phyloP scores from a whole-genome alignment of 2,888 invertebrate species.

The Apotomis capreana region DNA sequence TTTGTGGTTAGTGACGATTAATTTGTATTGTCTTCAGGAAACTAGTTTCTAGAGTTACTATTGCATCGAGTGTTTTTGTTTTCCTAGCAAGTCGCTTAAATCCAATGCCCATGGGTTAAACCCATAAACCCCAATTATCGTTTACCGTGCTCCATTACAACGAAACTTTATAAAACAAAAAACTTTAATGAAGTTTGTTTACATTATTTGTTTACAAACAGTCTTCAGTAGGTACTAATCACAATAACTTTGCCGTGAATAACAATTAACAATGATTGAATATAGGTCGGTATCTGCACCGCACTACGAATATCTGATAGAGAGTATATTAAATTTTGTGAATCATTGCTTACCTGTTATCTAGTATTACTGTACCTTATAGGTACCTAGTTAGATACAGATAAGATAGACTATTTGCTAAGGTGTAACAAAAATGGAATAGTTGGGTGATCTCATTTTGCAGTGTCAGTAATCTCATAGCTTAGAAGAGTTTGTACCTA shows the following conservation, averaged over 20 bases:
- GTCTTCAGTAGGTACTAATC: neutral
- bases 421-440: slow-evolving; percentile 54
- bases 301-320: slow-evolving; percentile 7
- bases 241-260: slow-evolving; percentile 8
- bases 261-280: slow-evolving; percentile 8
- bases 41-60: too few species aligned
- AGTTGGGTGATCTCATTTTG: slow-evolving; percentile 48
- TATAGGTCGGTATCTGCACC: neutral
- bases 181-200: neutral
- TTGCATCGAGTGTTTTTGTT: too few species aligned
- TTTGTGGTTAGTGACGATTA: too few species aligned
- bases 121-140: too few species aligned
- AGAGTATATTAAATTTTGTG: slow-evolving; percentile 23
- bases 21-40: too few species aligned
- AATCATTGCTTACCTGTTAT: slow-evolving; percentile 30
- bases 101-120: too few species aligned
- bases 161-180: too few species aligned
- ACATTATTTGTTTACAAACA: slow-evolving; percentile 22
- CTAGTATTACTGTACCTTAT: slow-evolving; percentile 9
- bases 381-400: slow-evolving; percentile 34
- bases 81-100: too few species aligned
- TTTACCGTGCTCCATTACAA: too few species aligned
- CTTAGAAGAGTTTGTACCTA: neutral
- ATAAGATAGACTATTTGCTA: slow-evolving; percentile 58
- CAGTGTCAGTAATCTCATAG: slow-evolving; percentile 1